Percentiles rank a stretch among this genome's conserved stretches.
Conservation (phyloP, 2,797 vertebrate species). For the Gallinago solitaria region DNA sequence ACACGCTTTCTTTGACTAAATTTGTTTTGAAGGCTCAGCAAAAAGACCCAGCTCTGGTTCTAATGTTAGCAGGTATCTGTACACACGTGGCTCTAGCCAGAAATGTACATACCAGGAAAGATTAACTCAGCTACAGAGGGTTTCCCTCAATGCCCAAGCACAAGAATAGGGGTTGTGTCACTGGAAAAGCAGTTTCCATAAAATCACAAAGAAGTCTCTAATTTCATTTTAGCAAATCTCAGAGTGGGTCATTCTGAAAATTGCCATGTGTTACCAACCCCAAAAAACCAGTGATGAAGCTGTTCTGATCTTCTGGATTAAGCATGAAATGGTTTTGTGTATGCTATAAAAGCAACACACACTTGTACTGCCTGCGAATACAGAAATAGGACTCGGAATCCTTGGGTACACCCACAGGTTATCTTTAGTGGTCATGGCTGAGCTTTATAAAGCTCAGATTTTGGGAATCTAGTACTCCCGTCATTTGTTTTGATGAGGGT, state of each 20-base stretch:
- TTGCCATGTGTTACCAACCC: neutral
- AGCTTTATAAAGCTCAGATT: neutral
- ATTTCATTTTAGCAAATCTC: neutral
- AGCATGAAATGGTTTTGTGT: neutral
- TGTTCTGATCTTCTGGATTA: neutral
- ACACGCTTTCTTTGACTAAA: neutral
- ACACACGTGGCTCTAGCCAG: neutral
- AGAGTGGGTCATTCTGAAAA: neutral
- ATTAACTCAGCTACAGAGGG: neutral
- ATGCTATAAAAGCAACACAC: neutral
- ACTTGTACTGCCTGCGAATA: neutral
- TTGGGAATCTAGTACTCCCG: neutral
- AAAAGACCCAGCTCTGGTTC: neutral
- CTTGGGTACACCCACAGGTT: neutral
- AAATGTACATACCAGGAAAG: neutral
- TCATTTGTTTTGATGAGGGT: neutral
- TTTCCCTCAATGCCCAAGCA: neutral
- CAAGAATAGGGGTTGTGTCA: slow-evolving; percentile 18
- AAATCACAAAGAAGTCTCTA: neutral
- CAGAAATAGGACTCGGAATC: neutral
- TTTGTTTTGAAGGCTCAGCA: neutral
- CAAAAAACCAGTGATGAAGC: neutral
- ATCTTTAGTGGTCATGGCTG: neutral
- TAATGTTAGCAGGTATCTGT: slow-evolving; percentile 19
- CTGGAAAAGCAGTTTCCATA: neutral